These are phyloP conservation scores for Zaprionus kolodkinae DNA, from an alignment of 1,140 invertebrate species.

Conservation along the genomic window DNA sequence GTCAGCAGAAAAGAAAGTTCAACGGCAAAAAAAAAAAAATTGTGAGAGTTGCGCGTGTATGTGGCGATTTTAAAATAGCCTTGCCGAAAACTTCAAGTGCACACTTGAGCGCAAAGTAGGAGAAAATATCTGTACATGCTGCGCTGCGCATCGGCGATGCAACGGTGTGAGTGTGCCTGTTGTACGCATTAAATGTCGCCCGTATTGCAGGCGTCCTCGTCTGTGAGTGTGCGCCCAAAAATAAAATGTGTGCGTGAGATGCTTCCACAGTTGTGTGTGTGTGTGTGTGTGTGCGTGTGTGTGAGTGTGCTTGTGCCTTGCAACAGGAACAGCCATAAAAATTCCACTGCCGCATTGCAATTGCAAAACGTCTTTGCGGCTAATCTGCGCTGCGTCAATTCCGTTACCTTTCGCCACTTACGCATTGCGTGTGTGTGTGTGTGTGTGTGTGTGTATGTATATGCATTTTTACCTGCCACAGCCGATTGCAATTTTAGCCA, in stretches of 20 bases:
- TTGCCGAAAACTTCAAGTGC: slow-evolving; percentile 81
- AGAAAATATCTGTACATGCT: slow-evolving; percentile 66
- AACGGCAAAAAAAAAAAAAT: slow-evolving; percentile 52
- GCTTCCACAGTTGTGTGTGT: slow-evolving; percentile 17
- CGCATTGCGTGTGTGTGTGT: background rate
- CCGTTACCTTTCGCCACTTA: slow-evolving; percentile 27
- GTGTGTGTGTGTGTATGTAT: background rate
- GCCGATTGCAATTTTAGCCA: slow-evolving; percentile 14
- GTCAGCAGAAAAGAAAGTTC: slow-evolving; percentile 81
- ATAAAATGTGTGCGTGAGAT: slow-evolving; percentile 62
- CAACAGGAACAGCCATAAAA: slow-evolving; percentile 74
- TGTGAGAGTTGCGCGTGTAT: slow-evolving; percentile 60
- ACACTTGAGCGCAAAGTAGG: slow-evolving; percentile 58
- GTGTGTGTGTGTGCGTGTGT: slow-evolving; percentile 36
- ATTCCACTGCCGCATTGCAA: slow-evolving; percentile 70
- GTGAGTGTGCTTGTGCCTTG: slow-evolving; percentile 35
- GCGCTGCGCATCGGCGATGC: slow-evolving; percentile 33
- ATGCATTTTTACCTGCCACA: slow-evolving; percentile 25
- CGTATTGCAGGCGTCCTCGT: slow-evolving; percentile 57
- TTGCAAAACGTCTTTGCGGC: slow-evolving; percentile 42
- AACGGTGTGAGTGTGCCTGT: slow-evolving; percentile 34
- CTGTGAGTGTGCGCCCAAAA: slow-evolving; percentile 58
- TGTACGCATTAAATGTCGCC: slow-evolving; percentile 75
- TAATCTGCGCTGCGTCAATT: slow-evolving; percentile 36
- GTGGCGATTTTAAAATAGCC: slow-evolving; percentile 77